Conservation (phyloP, 2,888 invertebrate genomes). For the Stratiomys singularior region DNA sequence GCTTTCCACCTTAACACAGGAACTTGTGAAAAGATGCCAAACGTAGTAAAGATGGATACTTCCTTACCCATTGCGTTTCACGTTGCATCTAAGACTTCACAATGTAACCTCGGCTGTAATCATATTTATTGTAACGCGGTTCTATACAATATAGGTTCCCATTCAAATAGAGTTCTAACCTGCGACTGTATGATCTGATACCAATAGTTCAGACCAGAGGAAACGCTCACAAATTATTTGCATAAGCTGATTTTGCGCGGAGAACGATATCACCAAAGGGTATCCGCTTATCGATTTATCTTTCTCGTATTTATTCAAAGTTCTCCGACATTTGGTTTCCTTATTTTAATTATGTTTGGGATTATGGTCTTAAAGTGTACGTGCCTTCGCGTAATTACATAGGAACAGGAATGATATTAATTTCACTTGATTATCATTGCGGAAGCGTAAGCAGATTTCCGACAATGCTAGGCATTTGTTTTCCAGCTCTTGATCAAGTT, state of each 20-base stretch:
- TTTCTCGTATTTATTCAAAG: constrained; percentile 18
- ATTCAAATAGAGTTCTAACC: neutral
- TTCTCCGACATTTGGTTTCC: constrained; percentile 4
- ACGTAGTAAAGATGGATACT: constrained; percentile 1
- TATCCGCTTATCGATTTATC: constrained; percentile 37
- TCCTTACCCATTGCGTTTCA: neutral
- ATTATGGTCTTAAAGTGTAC: neutral
- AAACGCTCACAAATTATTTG: constrained; percentile 33
- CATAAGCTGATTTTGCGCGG: constrained; percentile 20
- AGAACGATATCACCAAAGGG: constrained; percentile 13
- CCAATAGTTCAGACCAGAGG: neutral
- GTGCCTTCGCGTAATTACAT: constrained; percentile 20
- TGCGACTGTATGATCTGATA: neutral
- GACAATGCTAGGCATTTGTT: constrained; percentile 30
- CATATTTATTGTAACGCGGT: neutral
- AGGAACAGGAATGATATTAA: constrained; percentile 30
- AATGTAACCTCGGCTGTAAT: neutral
- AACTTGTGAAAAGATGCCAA: neutral
- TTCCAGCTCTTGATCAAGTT: constrained; percentile 26
- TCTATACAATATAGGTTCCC: neutral
- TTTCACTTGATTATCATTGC: constrained; percentile 21
- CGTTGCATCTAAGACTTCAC: neutral
- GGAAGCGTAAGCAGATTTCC: constrained; percentile 33
- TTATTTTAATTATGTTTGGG: constrained; percentile 25
- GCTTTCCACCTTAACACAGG: too few relatives aligned